Evolutionary conservation across 1,140 invertebrate genomes (phyloP).

Genomic region (Drosophila neocordata): DNA sequence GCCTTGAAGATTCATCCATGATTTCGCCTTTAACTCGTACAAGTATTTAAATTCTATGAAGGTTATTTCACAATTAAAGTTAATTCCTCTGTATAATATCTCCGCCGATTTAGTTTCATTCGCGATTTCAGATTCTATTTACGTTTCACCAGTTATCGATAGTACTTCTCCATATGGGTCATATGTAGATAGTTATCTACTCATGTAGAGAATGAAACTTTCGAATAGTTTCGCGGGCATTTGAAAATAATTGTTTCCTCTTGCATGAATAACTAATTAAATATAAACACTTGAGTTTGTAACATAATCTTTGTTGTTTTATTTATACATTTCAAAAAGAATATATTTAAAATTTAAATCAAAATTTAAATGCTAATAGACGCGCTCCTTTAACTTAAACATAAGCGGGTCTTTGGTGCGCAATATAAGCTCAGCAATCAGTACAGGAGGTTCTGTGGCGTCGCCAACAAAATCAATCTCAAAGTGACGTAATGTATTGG

Average conservation of each 20-base stretch:
- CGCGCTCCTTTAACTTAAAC: constrained; percentile 69
- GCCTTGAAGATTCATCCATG: constrained; percentile 82
- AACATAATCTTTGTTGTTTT: not conserved
- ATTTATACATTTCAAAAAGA: constrained; percentile 1
- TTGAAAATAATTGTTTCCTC: not conserved
- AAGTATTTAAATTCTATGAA: not conserved
- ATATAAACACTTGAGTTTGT: not conserved
- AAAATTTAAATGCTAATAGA: constrained; percentile 22
- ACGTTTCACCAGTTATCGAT: no score
- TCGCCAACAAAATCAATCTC: constrained; percentile 82
- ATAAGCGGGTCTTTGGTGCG: constrained; percentile 80
- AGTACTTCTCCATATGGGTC: no score
- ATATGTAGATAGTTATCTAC: not conserved
- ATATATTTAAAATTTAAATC: not conserved
- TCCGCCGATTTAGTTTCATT: not conserved
- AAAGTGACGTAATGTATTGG: constrained; percentile 87
- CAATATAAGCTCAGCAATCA: constrained; percentile 83
- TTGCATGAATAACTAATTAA: not conserved
- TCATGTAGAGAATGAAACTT: not conserved
- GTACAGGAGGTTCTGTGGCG: constrained; percentile 73
- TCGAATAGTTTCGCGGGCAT: not conserved
- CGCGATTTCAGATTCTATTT: no score
- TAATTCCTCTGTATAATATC: not conserved
- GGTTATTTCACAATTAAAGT: constrained; percentile 6
- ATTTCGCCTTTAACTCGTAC: not conserved